phyloP scores from a whole-genome alignment of 2,113 vertebrate genomes.

The Chaenogobius annularis region DNA sequence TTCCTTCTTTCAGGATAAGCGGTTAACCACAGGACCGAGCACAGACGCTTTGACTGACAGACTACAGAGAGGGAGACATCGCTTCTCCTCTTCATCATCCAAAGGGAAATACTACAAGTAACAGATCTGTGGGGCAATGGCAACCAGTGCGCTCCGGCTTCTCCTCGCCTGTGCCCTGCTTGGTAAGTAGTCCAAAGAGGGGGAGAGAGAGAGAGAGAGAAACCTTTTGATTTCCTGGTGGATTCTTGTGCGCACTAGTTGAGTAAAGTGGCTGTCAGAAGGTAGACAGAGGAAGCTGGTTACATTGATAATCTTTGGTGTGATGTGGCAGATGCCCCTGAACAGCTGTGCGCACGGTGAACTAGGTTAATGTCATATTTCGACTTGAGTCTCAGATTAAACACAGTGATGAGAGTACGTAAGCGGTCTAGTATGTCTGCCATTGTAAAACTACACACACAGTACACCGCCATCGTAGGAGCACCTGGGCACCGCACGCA shows the following conservation, averaged over 20 bases:
- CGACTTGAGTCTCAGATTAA: slow-evolving; percentile 59
- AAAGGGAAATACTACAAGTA: slow-evolving; percentile 45
- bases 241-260: slow-evolving; percentile 30
- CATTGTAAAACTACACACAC: slow-evolving; percentile 15
- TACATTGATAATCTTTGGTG: slow-evolving; percentile 46
- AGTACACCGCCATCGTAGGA: slow-evolving; percentile 3
- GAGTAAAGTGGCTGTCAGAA: slow-evolving; percentile 24
- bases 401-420: slow-evolving; percentile 30
- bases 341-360: slow-evolving; percentile 50
- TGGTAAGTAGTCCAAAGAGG: slow-evolving; percentile 68
- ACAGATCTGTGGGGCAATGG: slow-evolving; percentile 64
- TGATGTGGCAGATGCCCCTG: slow-evolving; percentile 58
- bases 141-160: slow-evolving; percentile 69
- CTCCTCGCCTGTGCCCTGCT: slow-evolving; percentile 65
- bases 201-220: neutral
- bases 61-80: slow-evolving; percentile 10
- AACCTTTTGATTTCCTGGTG: slow-evolving; percentile 2
- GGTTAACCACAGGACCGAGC: slow-evolving; percentile 19
- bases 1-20: slow-evolving; percentile 24
- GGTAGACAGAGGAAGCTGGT: slow-evolving; percentile 53
- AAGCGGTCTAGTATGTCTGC: slow-evolving; percentile 28
- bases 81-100: slow-evolving; percentile 17
- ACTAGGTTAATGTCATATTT: slow-evolving; percentile 73
- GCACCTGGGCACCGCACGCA: slow-evolving; percentile 34
- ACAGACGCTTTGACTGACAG: neutral